Percentiles rank a stretch among this genome's conserved stretches.
Conservation (phyloP, 2,113 vertebrate species). For the Callaeas wilsoni region DNA sequence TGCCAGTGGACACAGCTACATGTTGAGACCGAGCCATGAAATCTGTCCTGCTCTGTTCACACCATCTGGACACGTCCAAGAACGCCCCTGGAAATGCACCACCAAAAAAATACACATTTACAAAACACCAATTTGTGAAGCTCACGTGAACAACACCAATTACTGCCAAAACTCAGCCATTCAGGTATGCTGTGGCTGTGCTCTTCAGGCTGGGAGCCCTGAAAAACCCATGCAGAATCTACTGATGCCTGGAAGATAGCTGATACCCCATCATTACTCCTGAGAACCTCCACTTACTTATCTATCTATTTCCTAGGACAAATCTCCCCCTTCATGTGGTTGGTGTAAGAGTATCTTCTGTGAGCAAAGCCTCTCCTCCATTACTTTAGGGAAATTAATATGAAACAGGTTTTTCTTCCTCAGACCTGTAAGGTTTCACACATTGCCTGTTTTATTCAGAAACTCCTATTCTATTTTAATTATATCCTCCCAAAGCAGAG, state of each 20-base stretch:
- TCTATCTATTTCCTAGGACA: not conserved
- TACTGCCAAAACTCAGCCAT: fast-evolving
- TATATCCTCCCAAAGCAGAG: not conserved
- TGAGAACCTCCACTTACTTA: not conserved
- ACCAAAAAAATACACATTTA: not conserved
- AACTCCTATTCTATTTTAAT: slow-evolving; percentile 8
- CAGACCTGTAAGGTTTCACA: not conserved
- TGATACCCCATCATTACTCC: not conserved
- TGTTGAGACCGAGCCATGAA: not conserved
- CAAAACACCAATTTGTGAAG: not conserved
- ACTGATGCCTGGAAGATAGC: not conserved
- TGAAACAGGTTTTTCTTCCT: not conserved
- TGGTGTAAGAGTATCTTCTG: not conserved
- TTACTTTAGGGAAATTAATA: not conserved
- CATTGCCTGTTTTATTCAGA: not conserved
- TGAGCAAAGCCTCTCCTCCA: not conserved
- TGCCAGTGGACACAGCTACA: not conserved
- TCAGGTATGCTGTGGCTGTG: fast-evolving
- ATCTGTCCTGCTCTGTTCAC: not conserved
- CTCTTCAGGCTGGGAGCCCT: not conserved
- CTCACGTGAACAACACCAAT: not conserved
- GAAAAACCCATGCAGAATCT: not conserved
- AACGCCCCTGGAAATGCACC: not conserved
- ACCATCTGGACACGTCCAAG: fast-evolving
- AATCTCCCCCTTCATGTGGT: not conserved